Conservation (phyloP, 2,888 invertebrate genomes). For the Archips xylosteana region DNA sequence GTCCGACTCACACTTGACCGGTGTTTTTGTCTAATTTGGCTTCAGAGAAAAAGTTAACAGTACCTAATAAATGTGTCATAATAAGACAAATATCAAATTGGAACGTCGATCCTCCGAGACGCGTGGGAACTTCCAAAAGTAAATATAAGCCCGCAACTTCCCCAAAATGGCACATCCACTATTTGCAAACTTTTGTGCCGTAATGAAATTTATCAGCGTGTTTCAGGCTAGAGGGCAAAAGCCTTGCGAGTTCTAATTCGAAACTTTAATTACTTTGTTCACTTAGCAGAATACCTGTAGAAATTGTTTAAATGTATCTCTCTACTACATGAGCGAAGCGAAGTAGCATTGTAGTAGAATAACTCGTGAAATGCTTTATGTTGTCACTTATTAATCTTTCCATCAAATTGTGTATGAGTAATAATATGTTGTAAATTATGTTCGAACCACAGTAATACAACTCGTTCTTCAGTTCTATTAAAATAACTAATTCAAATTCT, state of each 20-base stretch:
- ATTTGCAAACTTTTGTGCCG: slow-evolving; percentile 31
- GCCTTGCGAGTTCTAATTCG: slow-evolving; percentile 12
- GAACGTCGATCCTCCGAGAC: slow-evolving; percentile 50
- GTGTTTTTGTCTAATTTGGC: too few relatives aligned
- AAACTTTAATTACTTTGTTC: slow-evolving; percentile 31
- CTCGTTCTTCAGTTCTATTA: too few relatives aligned
- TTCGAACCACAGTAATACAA: too few relatives aligned
- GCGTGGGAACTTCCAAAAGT: slow-evolving; percentile 46
- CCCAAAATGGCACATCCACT: slow-evolving; percentile 40
- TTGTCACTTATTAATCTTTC: too few relatives aligned
- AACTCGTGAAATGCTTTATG: too few relatives aligned
- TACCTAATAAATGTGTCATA: slow-evolving; percentile 36
- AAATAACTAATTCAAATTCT: too few relatives aligned
- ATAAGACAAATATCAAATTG: slow-evolving; percentile 45
- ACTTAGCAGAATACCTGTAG: slow-evolving; percentile 15
- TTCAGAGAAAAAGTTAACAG: not conserved
- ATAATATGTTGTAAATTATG: too few relatives aligned
- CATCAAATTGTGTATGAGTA: too few relatives aligned
- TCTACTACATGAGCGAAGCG: not conserved
- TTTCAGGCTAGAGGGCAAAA: slow-evolving; percentile 28
- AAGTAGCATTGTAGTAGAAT: not conserved
- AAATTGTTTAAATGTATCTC: slow-evolving; percentile 8
- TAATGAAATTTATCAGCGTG: slow-evolving; percentile 31
- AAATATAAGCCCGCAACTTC: slow-evolving; percentile 45
- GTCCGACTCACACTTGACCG: not conserved